Base-by-base conservation (phyloP, 1,140 invertebrate species). In the Panulirus ornatus region DNA sequence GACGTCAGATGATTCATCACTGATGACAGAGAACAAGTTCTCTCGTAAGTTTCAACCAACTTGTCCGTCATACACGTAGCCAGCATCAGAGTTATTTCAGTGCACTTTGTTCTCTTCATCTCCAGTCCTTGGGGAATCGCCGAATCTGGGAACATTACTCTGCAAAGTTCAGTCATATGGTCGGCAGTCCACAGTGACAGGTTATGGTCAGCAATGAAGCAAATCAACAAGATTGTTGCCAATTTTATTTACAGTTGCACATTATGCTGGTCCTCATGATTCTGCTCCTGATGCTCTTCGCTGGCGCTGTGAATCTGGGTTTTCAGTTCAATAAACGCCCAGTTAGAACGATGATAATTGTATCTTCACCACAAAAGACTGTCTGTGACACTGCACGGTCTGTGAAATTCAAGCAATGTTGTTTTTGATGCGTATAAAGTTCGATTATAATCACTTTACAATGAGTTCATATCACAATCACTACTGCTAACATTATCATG, bases 171-270 rank as follows among this genome's bases (percentile, higher is more conserved):
- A 30, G 36, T 66, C 30, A 84, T 16, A 40, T 70, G 51, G 30
- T 84, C 81, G 0, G 36, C 81, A 2, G 6, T 63, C 6, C 9
- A 5, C n/a, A 81, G 36, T 0, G 78, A 44, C 22, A 81, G 27
- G 47, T 81, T 51, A 22, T 81, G 81, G 2, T 63, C 81, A 19
- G 81, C 81, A 66, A 66, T 63, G 40, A 84, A 84, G 38, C 51
- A 83, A 0, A 54, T 30, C 42, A 81, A 9, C 14, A 81, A 27
- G 51, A 81, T 81, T 47, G 27, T 51, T 54, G 44, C 78, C 38
- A 51, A 2, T n/a, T 38, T 44, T 19, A 51, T 38, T 14, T 19
- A 9, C 22, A 1, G 16, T 40, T 47, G 36, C 16, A 22, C 16
- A 79, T 0, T 2, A 5, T 47, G n/a, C 19, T 22, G 8, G 40